Evolutionary conservation across 2,888 invertebrate species (phyloP).

Genomic region (Litoditis marina): DNA sequence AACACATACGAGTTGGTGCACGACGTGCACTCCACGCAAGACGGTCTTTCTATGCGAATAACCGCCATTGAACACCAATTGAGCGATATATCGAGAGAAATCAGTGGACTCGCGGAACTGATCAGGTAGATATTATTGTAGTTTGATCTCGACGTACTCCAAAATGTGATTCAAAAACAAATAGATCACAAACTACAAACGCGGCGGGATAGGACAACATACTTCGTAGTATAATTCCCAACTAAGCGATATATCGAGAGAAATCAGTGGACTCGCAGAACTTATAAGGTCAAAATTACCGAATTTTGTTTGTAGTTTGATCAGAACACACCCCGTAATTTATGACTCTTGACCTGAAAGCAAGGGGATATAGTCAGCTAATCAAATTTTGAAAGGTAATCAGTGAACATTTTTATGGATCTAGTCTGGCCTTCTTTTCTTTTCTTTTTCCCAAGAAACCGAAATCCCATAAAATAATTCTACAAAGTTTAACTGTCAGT

Average conservation of each 20-base stretch:
- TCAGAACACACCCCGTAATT: neutral
- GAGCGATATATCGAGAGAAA: conserved; percentile 31
- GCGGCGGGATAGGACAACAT: neutral
- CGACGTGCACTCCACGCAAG: conserved; percentile 91
- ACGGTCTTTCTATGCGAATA: conserved; percentile 86
- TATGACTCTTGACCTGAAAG: no score
- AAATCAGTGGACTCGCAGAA: conserved; percentile 23
- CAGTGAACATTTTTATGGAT: no score
- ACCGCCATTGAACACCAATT: conserved; percentile 75
- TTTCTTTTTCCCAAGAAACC: neutral
- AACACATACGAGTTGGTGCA: conserved; percentile 96
- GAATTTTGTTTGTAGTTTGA: neutral
- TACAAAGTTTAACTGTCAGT: no score
- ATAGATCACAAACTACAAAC: no score
- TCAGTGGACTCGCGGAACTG: conserved; percentile 23
- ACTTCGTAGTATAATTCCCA: conserved; percentile 22
- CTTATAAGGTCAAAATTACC: conserved; percentile 5
- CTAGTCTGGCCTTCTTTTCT: no score
- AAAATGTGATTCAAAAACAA: neutral
- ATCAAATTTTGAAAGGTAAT: no score
- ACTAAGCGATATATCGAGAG: conserved; percentile 35
- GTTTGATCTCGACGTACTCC: neutral
- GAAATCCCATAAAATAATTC: neutral
- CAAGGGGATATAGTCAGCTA: no score
- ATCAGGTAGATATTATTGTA: neutral